A percentile compares a stretch with the other conserved stretches of the same genome.
Evolutionary conservation across 2,113 vertebrate species (phyloP).

Genomic region (Xiphias gladius): DNA sequence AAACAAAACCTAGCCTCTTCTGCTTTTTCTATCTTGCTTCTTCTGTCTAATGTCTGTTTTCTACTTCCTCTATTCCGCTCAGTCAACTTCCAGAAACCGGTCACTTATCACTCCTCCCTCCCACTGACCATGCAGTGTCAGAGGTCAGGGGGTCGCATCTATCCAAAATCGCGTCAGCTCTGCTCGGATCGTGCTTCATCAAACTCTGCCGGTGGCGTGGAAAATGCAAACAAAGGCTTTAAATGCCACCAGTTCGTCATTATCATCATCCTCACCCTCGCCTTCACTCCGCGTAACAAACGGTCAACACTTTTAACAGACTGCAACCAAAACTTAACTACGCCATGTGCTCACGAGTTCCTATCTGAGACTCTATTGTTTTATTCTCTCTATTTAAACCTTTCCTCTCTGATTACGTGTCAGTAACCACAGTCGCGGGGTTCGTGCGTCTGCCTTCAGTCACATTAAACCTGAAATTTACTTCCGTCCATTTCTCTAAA

Average conservation of each 20-base stretch:
- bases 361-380: background rate
- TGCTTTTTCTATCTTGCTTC: conserved; percentile 14
- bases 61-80: conserved; percentile 82
- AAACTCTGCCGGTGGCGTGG: conserved; percentile 7
- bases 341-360: background rate
- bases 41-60: conserved; percentile 69
- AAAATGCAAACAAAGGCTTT: conserved; percentile 24
- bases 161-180: background rate
- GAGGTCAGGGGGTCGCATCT: conserved; percentile 31
- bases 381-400: background rate
- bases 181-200: background rate
- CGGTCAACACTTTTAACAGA: background rate
- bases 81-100: conserved; percentile 72
- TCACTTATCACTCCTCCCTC: conserved; percentile 17
- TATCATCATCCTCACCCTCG: background rate
- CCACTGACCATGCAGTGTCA: background rate
- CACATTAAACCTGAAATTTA: background rate
- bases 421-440: too few species aligned
- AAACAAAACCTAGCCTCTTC: background rate
- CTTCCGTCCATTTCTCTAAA: background rate
- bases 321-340: conserved; percentile 13
- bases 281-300: background rate
- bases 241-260: conserved; percentile 13
- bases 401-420: background rate
- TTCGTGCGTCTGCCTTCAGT: background rate